Evolutionary conservation across 2,888 invertebrate genomes (phyloP).

Genomic region (Sesia apiformis): DNA sequence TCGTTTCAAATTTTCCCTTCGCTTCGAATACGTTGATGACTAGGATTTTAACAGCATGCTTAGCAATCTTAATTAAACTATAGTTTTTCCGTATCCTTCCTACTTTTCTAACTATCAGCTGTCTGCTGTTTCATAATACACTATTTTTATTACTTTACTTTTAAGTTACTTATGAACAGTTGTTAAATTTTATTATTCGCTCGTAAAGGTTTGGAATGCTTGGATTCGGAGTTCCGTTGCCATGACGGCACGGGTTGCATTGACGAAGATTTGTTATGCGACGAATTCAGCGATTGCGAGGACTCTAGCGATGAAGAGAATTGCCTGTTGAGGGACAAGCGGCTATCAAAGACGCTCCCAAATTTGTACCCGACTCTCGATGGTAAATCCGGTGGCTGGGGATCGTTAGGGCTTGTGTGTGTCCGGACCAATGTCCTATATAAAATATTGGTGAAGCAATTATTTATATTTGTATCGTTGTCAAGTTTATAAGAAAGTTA

Average conservation of each 20-base stretch:
- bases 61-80: slow-evolving; percentile 1
- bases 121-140: neutral
- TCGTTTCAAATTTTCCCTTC: slow-evolving; percentile 12
- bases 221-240: slow-evolving; percentile 64
- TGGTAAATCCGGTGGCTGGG: slow-evolving; percentile 33
- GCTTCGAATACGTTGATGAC: slow-evolving; percentile 8
- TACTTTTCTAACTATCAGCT: neutral
- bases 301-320: slow-evolving; percentile 78
- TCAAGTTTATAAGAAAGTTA: too few species aligned
- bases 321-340: slow-evolving; percentile 68
- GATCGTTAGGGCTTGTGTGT: slow-evolving; percentile 45
- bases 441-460: neutral
- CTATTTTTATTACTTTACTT: neutral
- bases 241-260: slow-evolving; percentile 77
- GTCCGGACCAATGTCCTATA: slow-evolving; percentile 7
- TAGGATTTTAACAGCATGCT: slow-evolving; percentile 7
- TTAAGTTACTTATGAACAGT: neutral
- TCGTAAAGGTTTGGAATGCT: slow-evolving; percentile 55
- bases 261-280: slow-evolving; percentile 71
- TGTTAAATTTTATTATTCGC: slow-evolving; percentile 21
- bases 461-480: too few species aligned
- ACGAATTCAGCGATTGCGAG: slow-evolving; percentile 74
- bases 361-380: slow-evolving; percentile 15
- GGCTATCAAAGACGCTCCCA: slow-evolving; percentile 19
- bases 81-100: neutral